Percentiles rank a stretch among this genome's conserved stretches.
Conservation (phyloP, 2,797 vertebrate genomes). For the Selene dorsalis region DNA sequence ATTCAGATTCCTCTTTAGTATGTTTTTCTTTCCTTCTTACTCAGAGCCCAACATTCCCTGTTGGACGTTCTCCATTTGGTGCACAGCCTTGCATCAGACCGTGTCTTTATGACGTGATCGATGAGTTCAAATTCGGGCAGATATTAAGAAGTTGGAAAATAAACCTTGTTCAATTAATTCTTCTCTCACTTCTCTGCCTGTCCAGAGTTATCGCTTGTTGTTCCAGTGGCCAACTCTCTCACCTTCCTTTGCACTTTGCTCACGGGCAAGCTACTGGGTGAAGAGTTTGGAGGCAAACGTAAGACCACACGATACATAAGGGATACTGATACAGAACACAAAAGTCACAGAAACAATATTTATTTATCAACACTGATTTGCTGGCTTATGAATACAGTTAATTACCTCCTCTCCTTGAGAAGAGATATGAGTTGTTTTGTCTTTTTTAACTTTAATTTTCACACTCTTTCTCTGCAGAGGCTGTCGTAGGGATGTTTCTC, state of each 20-base stretch:
- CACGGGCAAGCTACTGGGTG: conserved; percentile 92
- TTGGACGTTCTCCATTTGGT: too few species aligned
- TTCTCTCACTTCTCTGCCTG: conserved; percentile 64
- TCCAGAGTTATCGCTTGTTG: conserved; percentile 93
- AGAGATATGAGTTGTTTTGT: background rate
- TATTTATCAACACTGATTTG: background rate
- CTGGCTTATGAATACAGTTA: background rate
- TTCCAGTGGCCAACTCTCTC: conserved; percentile 94
- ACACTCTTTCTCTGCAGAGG: conserved; percentile 78
- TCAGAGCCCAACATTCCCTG: too few species aligned
- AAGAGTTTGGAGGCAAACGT: conserved; percentile 93
- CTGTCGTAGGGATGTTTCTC: conserved; percentile 89
- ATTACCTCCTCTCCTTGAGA: background rate
- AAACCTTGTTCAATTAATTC: background rate
- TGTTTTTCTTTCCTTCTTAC: background rate
- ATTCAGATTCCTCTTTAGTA: background rate
- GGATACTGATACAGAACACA: background rate
- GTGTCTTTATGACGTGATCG: background rate
- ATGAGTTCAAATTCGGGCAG: background rate
- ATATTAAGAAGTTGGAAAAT: background rate
- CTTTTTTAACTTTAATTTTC: background rate
- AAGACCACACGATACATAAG: conserved; percentile 66
- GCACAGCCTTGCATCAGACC: background rate
- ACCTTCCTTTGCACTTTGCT: conserved; percentile 91
- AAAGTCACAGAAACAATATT: background rate